Evolutionary conservation across 2,888 invertebrate genomes (phyloP), one percentile per base, ranked within the genome.

Genomic region (Amphipoea lucens): DNA sequence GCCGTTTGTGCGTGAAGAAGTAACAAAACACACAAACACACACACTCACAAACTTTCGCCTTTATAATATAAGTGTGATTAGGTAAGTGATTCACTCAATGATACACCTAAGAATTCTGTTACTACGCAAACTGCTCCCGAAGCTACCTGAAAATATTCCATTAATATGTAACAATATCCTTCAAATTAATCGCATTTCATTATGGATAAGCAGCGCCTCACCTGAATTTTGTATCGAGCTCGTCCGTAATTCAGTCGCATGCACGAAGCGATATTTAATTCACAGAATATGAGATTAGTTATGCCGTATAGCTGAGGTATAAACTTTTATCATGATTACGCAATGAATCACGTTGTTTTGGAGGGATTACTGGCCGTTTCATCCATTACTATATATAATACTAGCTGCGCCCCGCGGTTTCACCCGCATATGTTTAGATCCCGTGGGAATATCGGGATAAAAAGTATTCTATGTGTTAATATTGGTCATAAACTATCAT

Each of bases 241-340:
- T 74, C 67, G 42, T 68, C 36, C 42, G 69, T 74, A 76, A 82
- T 78, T 79, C 79, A 76, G 72, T 73, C 40, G 78, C 77, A 69
- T 76, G 73, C 82, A 77, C 70, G 76, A 48, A 79, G 23, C 45
- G 5, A 81, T 86, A 69, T 83, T 81, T 87, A 83, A 88, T 89
- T 89, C 78, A 88, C 65, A 48, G 85, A 89, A 89, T 89, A 79
- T 77, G 17, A 66, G 77, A 89, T 85, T 68, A 85, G 83, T 72
- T 77, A 4, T 40, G 69, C 76, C 54, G n/a, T 79, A 54, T n/a
- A 42, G 62, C 74, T 51, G 51, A 69, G 76, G 77, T 78, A 71
- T 74, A 74, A 74, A 85, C 72, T 79, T 83, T 48, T 75, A 57
- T 71, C 69, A 72, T 72, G 74, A 78, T 85, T 85, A 81, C 65